phyloP scores from a whole-genome alignment of 2,797 vertebrate genomes.

The Tiaroga cobitis region DNA sequence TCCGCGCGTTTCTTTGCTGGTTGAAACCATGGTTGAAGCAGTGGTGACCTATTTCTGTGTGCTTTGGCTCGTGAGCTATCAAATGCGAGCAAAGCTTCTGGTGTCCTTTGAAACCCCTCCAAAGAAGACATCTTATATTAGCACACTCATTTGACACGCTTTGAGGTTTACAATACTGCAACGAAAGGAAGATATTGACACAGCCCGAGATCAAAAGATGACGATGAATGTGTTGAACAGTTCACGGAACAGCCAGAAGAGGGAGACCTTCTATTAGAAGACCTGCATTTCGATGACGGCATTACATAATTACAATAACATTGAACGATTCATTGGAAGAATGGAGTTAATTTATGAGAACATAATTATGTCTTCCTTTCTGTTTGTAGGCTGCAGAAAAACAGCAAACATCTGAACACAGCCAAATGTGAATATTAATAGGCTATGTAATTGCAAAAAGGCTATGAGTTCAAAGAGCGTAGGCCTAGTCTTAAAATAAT shows the following conservation, averaged over 20 bases:
- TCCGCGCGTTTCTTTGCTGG: background rate
- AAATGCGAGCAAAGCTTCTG: slow-evolving; percentile 26
- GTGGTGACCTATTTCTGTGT: slow-evolving; percentile 43
- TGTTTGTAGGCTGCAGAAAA: slow-evolving; percentile 8
- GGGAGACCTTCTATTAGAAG: slow-evolving; percentile 48
- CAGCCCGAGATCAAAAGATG: slow-evolving; percentile 34
- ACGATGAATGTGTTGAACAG: slow-evolving; percentile 1
- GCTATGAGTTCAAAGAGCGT: background rate
- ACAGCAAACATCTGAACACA: background rate
- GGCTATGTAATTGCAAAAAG: background rate
- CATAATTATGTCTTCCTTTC: slow-evolving; percentile 34
- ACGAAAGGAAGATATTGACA: slow-evolving; percentile 6
- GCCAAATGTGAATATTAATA: slow-evolving; percentile 14
- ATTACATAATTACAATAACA: slow-evolving; percentile 51
- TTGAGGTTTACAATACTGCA: slow-evolving; percentile 20
- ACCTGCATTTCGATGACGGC: background rate
- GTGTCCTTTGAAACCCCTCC: slow-evolving; percentile 12
- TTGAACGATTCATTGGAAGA: slow-evolving; percentile 51
- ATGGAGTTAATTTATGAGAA: slow-evolving; percentile 32
- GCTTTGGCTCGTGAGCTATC: background rate
- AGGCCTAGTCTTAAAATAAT: too few relatives aligned
- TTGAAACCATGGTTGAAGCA: slow-evolving; percentile 3
- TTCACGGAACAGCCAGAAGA: slow-evolving; percentile 36
- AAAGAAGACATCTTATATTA: slow-evolving; percentile 27
- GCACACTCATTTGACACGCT: slow-evolving; percentile 21